Percentiles rank a stretch among this genome's conserved stretches.
Evolutionary conservation across 2,888 invertebrate genomes (phyloP).

Genomic region (Cactoblastis cactorum): DNA sequence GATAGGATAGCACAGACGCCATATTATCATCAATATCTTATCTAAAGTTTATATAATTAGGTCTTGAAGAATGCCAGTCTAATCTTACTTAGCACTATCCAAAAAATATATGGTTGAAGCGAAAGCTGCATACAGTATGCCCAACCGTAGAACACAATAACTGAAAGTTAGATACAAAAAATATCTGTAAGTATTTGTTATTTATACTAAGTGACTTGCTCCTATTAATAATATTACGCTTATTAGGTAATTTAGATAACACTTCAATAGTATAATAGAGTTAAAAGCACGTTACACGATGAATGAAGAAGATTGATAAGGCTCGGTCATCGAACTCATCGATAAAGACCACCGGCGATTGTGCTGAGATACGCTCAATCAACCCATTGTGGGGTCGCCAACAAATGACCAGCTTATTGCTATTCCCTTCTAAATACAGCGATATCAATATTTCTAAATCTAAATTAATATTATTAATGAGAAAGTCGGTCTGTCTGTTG

Average conservation of each 20-base stretch:
- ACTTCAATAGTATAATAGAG: slow-evolving; percentile 22
- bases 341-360: slow-evolving; percentile 45
- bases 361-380: slow-evolving; percentile 30
- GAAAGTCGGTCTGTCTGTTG: too few species aligned
- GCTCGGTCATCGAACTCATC: slow-evolving; percentile 52
- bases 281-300: slow-evolving; percentile 47
- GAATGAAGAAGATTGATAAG: slow-evolving; percentile 59
- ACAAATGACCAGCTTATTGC: slow-evolving; percentile 4
- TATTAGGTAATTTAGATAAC: slow-evolving; percentile 5
- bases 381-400: slow-evolving; percentile 13
- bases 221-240: too few species aligned
- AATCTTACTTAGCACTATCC: not conserved
- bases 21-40: slow-evolving; percentile 4
- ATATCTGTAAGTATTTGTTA: not conserved
- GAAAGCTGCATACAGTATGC: not conserved
- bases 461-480: too few species aligned
- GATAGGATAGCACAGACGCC: not conserved
- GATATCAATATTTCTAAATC: too few species aligned
- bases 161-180: too few species aligned
- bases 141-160: too few species aligned
- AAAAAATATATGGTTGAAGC: not conserved
- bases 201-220: not conserved
- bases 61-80: not conserved
- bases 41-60: not conserved
- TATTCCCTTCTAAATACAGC: not conserved